Conservation (phyloP, 2,797 vertebrate genomes). For the Pseudochirops cupreus region DNA sequence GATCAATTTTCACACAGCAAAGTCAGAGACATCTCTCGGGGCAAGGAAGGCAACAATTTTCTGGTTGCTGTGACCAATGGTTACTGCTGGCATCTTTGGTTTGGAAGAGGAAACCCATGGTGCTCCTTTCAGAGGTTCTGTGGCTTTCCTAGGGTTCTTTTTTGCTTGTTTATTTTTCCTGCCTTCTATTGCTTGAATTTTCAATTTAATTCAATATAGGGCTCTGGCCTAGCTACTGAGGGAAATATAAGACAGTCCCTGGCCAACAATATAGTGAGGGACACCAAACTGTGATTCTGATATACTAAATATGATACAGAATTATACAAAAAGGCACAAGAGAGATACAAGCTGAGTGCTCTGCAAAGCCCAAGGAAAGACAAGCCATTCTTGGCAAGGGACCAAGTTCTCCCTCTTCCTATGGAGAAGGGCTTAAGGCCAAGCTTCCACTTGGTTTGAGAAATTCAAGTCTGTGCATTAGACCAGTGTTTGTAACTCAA, state of each 20-base stretch:
- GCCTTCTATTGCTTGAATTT: background rate
- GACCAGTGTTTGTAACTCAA: background rate
- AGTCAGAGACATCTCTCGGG: background rate
- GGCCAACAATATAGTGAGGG: background rate
- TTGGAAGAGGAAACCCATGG: background rate
- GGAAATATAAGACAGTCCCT: background rate
- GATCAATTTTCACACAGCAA: background rate
- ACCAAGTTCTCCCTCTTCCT: background rate
- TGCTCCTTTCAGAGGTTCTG: background rate
- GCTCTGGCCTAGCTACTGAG: background rate
- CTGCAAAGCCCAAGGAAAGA: background rate
- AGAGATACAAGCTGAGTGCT: background rate
- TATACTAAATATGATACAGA: background rate
- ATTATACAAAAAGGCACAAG: background rate
- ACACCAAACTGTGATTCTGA: background rate
- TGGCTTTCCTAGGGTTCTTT: background rate
- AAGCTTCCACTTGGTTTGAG: background rate
- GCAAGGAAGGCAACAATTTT: background rate
- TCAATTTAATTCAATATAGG: background rate
- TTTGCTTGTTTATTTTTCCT: background rate
- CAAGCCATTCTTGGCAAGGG: background rate
- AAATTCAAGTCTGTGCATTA: background rate
- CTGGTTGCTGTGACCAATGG: background rate
- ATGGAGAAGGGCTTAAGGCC: background rate
- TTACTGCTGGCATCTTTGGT: background rate